Percentiles rank a stretch among this genome's conserved stretches.
phyloP scores from a whole-genome alignment of 2,113 vertebrate genomes.

The Hydrolagus affinis region DNA sequence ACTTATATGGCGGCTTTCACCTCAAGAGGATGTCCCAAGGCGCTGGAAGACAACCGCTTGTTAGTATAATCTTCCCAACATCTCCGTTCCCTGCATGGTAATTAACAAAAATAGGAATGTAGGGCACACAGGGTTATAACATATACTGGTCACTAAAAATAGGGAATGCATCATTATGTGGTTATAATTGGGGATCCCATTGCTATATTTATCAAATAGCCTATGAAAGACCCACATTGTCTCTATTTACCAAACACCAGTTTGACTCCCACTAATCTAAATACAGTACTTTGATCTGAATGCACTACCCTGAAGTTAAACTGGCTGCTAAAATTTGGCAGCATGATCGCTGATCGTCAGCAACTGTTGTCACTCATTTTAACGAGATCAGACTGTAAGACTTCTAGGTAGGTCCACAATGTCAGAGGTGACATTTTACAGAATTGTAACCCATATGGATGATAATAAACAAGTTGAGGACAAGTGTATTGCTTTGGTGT shows the following conservation, averaged over 20 bases:
- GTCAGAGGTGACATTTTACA: neutral
- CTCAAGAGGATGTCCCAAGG: no score
- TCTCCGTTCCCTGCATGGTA: no score
- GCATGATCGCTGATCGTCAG: constrained; percentile 35
- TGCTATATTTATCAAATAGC: no score
- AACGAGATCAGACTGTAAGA: neutral
- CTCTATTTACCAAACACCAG: constrained; percentile 48
- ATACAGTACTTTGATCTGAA: constrained; percentile 52
- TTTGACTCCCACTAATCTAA: constrained; percentile 52
- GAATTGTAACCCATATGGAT: neutral
- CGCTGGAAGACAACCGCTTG: no score
- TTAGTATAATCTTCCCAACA: no score
- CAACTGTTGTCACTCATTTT: constrained; percentile 25
- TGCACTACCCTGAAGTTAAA: constrained; percentile 36
- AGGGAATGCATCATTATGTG: constrained; percentile 43
- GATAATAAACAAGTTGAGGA: neutral
- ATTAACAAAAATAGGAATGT: no score
- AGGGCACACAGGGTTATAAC: no score
- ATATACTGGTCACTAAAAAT: constrained; percentile 38
- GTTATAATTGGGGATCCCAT: constrained; percentile 32
- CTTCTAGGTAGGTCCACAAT: neutral
- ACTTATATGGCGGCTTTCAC: no score
- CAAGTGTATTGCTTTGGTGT: neutral
- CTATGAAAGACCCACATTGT: neutral
- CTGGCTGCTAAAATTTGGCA: constrained; percentile 41